Percentiles rank a stretch among this genome's conserved stretches.
Evolutionary conservation across 2,888 invertebrate species (phyloP).

Genomic region (Diadromus collaris): DNA sequence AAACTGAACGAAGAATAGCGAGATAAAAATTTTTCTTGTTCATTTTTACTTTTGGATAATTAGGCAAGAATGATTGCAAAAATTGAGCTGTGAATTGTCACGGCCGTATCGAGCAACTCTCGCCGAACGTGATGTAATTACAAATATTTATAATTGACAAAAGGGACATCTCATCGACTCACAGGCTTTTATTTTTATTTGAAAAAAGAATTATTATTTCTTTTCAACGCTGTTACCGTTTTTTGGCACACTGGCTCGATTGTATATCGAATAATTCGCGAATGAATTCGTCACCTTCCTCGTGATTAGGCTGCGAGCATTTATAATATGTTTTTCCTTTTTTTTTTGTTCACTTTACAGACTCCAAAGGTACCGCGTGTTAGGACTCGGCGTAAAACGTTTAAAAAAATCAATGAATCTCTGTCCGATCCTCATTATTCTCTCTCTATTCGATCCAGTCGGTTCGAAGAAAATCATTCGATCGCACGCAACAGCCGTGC

Average conservation of each 20-base stretch:
- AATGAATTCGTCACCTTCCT: not conserved
- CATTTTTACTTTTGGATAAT: conserved; percentile 18
- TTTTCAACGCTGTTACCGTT: not conserved
- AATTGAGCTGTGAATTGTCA: conserved; percentile 62
- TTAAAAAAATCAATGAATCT: conserved; percentile 1
- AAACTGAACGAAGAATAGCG: conserved; percentile 20
- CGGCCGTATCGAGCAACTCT: conserved; percentile 20
- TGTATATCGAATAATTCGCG: conserved; percentile 1
- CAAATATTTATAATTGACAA: conserved; percentile 68
- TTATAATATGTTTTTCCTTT: not conserved
- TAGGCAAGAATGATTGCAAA: conserved; percentile 54
- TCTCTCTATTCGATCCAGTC: conserved; percentile 4
- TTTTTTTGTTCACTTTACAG: conserved; percentile 11
- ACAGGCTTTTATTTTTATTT: conserved; percentile 30
- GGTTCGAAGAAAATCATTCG: conserved; percentile 13
- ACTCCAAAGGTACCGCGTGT: conserved; percentile 11
- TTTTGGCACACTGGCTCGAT: conserved; percentile 22
- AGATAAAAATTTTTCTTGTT: conserved; percentile 5
- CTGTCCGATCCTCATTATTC: not conserved
- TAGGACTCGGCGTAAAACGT: conserved; percentile 13
- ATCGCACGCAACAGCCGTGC: conserved; percentile 4
- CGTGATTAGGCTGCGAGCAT: conserved; percentile 6
- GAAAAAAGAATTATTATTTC: conserved; percentile 4
- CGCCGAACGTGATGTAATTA: conserved; percentile 38
- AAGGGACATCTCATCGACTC: conserved; percentile 61